Base-by-base conservation (phyloP, 2,888 invertebrate species). In the Brenthis ino region DNA sequence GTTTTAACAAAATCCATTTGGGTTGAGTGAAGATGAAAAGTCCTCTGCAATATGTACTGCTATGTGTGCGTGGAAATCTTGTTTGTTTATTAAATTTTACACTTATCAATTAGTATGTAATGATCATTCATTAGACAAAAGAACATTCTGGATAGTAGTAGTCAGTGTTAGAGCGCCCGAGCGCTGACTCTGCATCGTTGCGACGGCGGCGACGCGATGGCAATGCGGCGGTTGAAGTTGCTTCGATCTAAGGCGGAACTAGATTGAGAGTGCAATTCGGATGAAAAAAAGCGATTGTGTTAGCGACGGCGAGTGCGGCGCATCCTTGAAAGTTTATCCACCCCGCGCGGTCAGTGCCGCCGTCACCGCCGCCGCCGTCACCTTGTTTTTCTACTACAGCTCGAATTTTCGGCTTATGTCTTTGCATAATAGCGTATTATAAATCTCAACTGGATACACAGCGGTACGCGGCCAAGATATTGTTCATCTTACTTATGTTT, bases 251-350 rank as follows among this genome's bases (percentile, higher is more conserved):
- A 69, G 58, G 57, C 73, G 76, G 75, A 75, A 83, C 80, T 82
- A 79, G 77, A 78, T 72, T 75, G 75, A 74, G 76, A 76, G 74
- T 83, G 83, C 83, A 83, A 77, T 80, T 80, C 72, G 77, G 75
- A 71, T 70, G 74, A 74, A 80, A 79, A 20, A 80, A 80, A 79
- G 67, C 57, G 67, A 65, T 63, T 63, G 66, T 65, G 69, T 57
- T 57, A 53, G 64, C 64, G 70, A 60, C 51, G 60, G 69, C 68
- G 68, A 65, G 66, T 67, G 65, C 64, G 78, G 79, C 81, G 82
- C 85, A 84, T 82, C 88, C 88, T 87, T 86, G 88, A 88, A 79
- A 86, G 88, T 85, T 85, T 82, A 85, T 79, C 84, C 83, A 86
- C 87, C 87, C 76, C 86, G 82, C 80, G 81, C 84, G 82, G 83